Base-by-base conservation (phyloP, 2,113 vertebrate species). In the Pholis gunnellus region DNA sequence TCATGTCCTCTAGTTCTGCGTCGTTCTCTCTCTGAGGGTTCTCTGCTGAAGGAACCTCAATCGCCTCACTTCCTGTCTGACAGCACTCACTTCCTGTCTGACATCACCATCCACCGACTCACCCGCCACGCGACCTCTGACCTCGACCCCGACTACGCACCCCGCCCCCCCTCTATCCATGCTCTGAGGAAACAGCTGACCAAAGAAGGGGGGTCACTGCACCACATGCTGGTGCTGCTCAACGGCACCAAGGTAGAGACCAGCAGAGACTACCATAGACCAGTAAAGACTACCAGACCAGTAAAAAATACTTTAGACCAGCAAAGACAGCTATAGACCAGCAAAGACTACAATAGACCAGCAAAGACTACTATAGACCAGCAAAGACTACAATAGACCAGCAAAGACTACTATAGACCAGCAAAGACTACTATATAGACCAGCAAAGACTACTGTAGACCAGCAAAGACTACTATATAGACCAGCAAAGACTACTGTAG, bases 21-120 rank as follows among this genome's bases (percentile, higher is more conserved):
- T 6, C 96, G 97, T 46, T 98, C 97, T 0, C 96, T 97, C 93
- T 98, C 97, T 0, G 98, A 99, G 90, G 97, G 97, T 65, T 97
- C 96, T 82, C 92, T 99, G 46, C 94, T 97, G 72, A 96, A 96
- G 88, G 97, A 98, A 84, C 70, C 95, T 65, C 95, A 93, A 0
- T 91, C 95, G 5, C 93, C 96, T 38, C 96, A 94, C 89, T 98
- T 97, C 86, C 92, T 97, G 85, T 99, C 98, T 0, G 97, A 99
- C 93, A 97, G 96, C 91, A 96, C 96, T 38, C 96, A 94, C 89
- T 98, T 97, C 86, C 92, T 97, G 85, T 99, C 98, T 0, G 97
- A 99, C 93, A 97, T 96, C 91, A 96, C 96, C 89, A 93, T 98
- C 81, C 91, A 97, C 91, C 96, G 90, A 78, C 90, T 95, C 0